Conservation (phyloP, 2,888 invertebrate genomes). For the Tinea pellionella region DNA sequence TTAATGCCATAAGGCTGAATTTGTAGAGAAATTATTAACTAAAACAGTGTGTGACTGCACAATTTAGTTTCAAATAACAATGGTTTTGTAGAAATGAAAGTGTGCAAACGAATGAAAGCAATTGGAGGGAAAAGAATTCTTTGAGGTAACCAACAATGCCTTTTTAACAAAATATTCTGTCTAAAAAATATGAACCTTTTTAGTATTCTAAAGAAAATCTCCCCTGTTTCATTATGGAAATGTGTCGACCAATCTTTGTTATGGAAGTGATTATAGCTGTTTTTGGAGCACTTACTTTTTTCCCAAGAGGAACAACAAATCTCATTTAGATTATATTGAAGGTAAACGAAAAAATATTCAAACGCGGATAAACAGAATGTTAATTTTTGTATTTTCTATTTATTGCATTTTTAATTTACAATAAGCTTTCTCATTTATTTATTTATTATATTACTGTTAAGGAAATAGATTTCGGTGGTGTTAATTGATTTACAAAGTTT, state of each 20-base stretch:
- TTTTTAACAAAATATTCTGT: constrained; percentile 4
- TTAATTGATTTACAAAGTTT: no score
- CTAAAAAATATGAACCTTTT: constrained; percentile 8
- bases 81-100: neutral
- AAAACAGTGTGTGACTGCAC: neutral
- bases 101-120: constrained; percentile 4
- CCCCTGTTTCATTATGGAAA: constrained; percentile 11
- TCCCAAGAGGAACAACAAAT: constrained; percentile 5
- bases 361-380: neutral
- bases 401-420: neutral
- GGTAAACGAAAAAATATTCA: constrained; percentile 1
- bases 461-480: no score
- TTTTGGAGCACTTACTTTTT: constrained; percentile 3
- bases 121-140: neutral
- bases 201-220: constrained; percentile 7
- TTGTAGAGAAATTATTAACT: neutral
- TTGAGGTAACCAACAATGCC: neutral
- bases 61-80: neutral
- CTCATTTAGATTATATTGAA: constrained; percentile 9
- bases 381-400: neutral
- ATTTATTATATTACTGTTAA: no score
- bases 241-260: constrained; percentile 11
- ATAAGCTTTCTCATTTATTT: no score
- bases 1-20: neutral
- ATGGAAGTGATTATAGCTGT: constrained; percentile 10